Conservation (phyloP, 2,113 vertebrate genomes). For the Petroica traversi region DNA sequence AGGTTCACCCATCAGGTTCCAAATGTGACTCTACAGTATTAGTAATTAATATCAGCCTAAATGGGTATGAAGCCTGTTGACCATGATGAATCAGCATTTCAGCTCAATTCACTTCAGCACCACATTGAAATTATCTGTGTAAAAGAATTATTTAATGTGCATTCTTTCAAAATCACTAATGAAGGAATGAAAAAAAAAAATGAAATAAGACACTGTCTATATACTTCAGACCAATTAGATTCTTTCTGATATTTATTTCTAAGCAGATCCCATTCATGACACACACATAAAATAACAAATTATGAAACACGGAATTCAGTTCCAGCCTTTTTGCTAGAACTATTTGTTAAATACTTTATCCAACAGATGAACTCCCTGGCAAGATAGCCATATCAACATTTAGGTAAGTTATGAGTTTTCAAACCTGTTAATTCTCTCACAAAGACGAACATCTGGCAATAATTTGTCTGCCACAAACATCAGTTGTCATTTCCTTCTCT, state of each 20-base stretch:
- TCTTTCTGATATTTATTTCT: not conserved
- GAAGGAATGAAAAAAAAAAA: not conserved
- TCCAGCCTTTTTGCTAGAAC: not conserved
- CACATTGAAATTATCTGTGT: not conserved
- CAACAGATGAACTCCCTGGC: not conserved
- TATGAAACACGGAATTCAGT: not conserved
- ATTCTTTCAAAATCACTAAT: not conserved
- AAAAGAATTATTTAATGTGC: not conserved
- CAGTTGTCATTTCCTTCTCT: not conserved
- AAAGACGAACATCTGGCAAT: not conserved
- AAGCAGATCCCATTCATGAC: not conserved
- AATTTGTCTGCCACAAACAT: not conserved
- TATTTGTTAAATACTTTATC: not conserved
- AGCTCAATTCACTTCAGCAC: conserved; percentile 11
- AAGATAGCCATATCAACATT: not conserved
- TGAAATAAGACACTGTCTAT: not conserved
- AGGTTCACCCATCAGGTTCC: not conserved
- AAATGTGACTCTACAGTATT: not conserved
- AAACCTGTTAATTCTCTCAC: not conserved
- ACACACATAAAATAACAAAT: not conserved
- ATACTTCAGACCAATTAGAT: not conserved
- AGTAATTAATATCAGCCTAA: not conserved
- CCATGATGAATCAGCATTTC: not conserved
- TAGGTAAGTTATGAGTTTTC: not conserved
- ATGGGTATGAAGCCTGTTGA: not conserved